Percentiles rank a stretch among this genome's conserved stretches.
Conservation (phyloP, 2,888 invertebrate species). For the Lathronympha strigana region DNA sequence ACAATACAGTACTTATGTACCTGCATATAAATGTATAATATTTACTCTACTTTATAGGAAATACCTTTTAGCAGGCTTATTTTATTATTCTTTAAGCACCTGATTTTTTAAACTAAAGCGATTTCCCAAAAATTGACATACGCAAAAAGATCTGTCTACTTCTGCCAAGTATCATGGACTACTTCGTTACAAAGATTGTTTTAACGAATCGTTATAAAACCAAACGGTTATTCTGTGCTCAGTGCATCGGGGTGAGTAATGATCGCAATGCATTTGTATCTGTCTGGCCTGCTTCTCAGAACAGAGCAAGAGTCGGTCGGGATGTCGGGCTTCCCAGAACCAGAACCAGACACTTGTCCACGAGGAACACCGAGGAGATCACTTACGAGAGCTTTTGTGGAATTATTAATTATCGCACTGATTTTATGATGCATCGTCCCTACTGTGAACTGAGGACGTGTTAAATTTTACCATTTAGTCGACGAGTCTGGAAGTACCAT, state of each 20-base stretch:
- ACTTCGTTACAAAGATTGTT: background rate
- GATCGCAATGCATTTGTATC: slow-evolving; percentile 38
- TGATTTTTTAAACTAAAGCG: no score
- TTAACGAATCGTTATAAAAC: slow-evolving; percentile 1
- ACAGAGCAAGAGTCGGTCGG: slow-evolving; percentile 62
- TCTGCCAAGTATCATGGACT: background rate
- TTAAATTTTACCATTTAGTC: slow-evolving; percentile 7
- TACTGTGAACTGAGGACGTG: slow-evolving; percentile 13
- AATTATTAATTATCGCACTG: slow-evolving; percentile 25
- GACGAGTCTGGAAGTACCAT: background rate
- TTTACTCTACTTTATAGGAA: no score
- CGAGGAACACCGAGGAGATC: slow-evolving; percentile 56
- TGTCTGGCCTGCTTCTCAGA: slow-evolving; percentile 60
- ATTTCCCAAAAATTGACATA: no score
- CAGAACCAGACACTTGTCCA: slow-evolving; percentile 54
- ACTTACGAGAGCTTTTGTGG: slow-evolving; percentile 45
- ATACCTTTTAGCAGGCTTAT: no score
- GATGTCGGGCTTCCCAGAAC: slow-evolving; percentile 61
- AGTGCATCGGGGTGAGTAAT: slow-evolving; percentile 24
- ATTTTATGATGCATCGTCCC: slow-evolving; percentile 12
- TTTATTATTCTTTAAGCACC: no score
- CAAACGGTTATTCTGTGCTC: slow-evolving; percentile 13
- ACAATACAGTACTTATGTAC: no score
- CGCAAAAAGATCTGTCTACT: no score
- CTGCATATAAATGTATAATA: no score